These are phyloP conservation scores for Piprites chloris DNA, from an alignment of 2,113 vertebrate genomes.

Conservation along the genomic window DNA sequence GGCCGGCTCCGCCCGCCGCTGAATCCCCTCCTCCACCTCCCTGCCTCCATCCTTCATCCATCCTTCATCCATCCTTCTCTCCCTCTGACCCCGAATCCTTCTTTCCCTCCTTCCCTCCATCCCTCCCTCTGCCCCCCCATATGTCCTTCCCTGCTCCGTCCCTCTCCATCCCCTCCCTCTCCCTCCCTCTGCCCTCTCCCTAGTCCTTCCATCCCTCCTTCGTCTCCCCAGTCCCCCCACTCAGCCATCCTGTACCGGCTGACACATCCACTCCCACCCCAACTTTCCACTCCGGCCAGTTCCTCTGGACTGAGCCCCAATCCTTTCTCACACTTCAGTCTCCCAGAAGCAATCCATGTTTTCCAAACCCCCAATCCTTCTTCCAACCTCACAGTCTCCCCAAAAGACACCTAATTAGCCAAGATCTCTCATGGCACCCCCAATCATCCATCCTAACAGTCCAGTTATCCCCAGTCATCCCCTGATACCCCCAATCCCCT, in stretches of 20 bases:
- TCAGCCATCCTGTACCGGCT: neutral
- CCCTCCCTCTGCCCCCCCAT: neutral
- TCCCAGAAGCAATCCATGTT: neutral
- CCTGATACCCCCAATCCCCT: neutral
- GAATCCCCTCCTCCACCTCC: neutral
- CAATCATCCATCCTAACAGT: neutral
- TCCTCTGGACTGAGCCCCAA: neutral
- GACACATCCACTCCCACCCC: neutral
- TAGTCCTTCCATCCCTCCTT: neutral
- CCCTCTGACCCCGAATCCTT: neutral
- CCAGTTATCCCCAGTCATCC: accelerated
- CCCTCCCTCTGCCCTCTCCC: neutral
- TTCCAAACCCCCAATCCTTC: neutral
- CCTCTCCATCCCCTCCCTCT: neutral
- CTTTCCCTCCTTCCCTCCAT: too few relatives aligned
- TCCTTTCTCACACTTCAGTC: neutral
- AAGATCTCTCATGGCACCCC: neutral
- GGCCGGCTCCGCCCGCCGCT: neutral
- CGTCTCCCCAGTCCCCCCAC: neutral
- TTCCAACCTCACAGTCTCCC: neutral
- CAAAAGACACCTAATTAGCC: neutral
- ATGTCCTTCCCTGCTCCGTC: too few relatives aligned
- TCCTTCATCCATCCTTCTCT: neutral
- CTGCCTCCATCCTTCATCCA: neutral
- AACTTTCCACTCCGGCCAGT: neutral